Evolutionary conservation across 2,888 invertebrate species (phyloP).

Genomic region (Operophtera brumata): DNA sequence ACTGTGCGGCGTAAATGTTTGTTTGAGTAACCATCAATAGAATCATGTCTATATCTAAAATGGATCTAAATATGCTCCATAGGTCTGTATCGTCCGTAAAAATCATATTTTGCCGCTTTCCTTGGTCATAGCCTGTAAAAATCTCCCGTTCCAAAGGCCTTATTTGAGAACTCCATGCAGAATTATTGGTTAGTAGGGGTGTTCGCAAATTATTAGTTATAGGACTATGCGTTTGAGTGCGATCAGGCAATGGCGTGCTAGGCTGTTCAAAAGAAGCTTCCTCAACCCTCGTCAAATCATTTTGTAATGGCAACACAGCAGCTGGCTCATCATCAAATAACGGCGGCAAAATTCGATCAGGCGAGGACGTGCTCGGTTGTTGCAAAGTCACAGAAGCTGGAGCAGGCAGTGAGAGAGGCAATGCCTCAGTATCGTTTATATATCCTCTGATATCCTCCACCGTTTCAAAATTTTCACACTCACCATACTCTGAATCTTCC

Average conservation of each 20-base stretch:
- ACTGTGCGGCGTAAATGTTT: conserved; percentile 15
- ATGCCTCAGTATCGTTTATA: conserved; percentile 6
- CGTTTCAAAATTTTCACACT: conserved; percentile 14
- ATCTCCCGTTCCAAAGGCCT: conserved; percentile 13
- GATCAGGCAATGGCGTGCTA: conserved; percentile 10
- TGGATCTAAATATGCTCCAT: conserved; percentile 4
- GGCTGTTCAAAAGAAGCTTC: conserved; percentile 13
- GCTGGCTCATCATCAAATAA: conserved; percentile 10
- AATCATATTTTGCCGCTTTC: conserved; percentile 7
- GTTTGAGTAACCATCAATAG: conserved; percentile 19
- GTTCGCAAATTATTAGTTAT: conserved; percentile 10
- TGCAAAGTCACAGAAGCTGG: conserved; percentile 10
- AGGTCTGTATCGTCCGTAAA: conserved; percentile 5
- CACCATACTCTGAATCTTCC: conserved; percentile 13
- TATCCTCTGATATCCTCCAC: conserved; percentile 11
- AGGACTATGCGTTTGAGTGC: conserved; percentile 11
- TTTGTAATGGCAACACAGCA: conserved; percentile 11
- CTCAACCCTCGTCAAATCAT: conserved; percentile 12
- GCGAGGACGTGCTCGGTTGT: conserved; percentile 10
- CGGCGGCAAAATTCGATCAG: conserved; percentile 9
- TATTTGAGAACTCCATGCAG: conserved; percentile 12
- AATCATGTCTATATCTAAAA: conserved; percentile 16
- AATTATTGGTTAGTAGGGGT: conserved; percentile 5
- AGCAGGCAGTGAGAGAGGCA: conserved; percentile 6
- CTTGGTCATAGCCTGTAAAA: conserved; percentile 18